Conservation (phyloP, 2,888 invertebrate species). For the Tyria jacobaeae region DNA sequence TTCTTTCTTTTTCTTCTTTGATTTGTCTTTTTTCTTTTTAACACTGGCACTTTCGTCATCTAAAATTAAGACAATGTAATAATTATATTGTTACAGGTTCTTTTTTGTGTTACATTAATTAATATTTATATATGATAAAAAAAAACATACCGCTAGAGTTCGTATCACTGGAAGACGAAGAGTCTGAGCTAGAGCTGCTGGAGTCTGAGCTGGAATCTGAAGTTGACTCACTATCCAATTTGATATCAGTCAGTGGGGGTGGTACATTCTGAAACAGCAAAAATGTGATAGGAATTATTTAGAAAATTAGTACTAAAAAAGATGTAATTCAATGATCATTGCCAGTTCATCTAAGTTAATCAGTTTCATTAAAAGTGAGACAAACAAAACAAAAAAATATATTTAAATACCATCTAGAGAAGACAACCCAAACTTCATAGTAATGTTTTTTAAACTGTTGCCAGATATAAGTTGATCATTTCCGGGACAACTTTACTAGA, state of each 20-base stretch:
- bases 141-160: conserved; percentile 73
- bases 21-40: conserved; percentile 62
- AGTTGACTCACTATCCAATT: conserved; percentile 70
- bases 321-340: too few species aligned
- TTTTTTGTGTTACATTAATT: neutral
- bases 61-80: neutral
- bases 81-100: neutral
- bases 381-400: too few species aligned
- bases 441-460: too few species aligned
- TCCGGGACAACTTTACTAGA: too few species aligned
- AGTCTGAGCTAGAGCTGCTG: conserved; percentile 64
- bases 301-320: too few species aligned
- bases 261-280: conserved; percentile 69
- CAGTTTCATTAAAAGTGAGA: too few species aligned
- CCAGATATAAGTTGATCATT: too few species aligned
- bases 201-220: conserved; percentile 73
- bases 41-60: conserved; percentile 59
- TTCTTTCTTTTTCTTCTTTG: conserved; percentile 60
- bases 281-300: neutral
- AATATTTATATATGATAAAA: too few species aligned
- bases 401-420: too few species aligned
- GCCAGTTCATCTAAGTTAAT: too few species aligned
- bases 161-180: conserved; percentile 72
- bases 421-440: too few species aligned
- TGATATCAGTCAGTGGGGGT: conserved; percentile 72